Percentiles rank a stretch among this genome's conserved stretches.
Conservation (phyloP, 2,797 vertebrate species). For the Typhlichthys eigenmanni region DNA sequence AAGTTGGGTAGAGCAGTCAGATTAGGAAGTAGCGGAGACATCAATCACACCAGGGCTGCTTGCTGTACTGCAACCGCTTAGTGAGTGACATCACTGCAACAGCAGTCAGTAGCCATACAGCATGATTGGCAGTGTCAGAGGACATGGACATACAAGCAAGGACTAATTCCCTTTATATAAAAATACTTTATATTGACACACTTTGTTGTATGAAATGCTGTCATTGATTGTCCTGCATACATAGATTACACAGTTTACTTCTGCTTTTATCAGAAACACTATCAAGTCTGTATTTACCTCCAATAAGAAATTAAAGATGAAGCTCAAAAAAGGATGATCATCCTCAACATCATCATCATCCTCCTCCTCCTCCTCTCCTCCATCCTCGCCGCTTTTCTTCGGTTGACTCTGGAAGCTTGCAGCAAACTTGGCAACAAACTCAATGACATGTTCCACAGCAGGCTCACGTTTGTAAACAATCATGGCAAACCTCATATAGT, state of each 20-base stretch:
- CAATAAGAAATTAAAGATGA: constrained; percentile 89
- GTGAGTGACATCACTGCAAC: not conserved
- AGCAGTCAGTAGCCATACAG: no score
- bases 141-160: not conserved
- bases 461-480: constrained; percentile 91
- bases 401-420: constrained; percentile 81
- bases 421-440: constrained; percentile 89
- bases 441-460: constrained; percentile 86
- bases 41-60: constrained; percentile 13
- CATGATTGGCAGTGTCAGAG: no score
- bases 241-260: not conserved
- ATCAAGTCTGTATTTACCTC: constrained; percentile 75
- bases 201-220: no score
- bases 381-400: constrained; percentile 25
- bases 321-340: constrained; percentile 84
- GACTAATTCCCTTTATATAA: no score
- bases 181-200: no score
- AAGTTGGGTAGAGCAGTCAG: no score
- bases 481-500: constrained; percentile 89
- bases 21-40: not conserved
- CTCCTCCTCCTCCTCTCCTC: constrained; percentile 36
- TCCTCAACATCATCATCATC: constrained; percentile 60
- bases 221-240: not conserved
- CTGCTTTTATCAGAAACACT: not conserved
- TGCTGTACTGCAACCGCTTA: not conserved